phyloP scores from a whole-genome alignment of 2,113 vertebrate species.

The Pluvianellus socialis region DNA sequence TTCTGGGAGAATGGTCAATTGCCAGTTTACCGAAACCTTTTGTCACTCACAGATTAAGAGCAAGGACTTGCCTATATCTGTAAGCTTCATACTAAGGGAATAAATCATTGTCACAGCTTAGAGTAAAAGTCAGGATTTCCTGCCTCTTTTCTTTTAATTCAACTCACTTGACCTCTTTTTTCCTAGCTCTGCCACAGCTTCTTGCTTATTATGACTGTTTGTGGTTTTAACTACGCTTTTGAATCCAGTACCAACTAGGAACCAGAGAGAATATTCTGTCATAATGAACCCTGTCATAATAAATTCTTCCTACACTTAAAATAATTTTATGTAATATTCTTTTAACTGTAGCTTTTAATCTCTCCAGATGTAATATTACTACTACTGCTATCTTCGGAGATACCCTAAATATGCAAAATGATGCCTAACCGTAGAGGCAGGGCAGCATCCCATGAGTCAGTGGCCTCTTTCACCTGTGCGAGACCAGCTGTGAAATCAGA shows the following conservation, averaged over 20 bases:
- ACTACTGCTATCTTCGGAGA: not conserved
- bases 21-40: not conserved
- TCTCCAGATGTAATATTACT: not conserved
- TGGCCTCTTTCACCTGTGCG: not conserved
- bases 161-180: not conserved
- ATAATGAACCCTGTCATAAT: not conserved
- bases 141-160: not conserved
- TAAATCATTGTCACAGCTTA: not conserved
- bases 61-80: not conserved
- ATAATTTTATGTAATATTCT: not conserved
- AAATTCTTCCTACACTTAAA: not conserved
- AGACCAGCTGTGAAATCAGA: not conserved
- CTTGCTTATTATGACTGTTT: not conserved
- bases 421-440: not conserved
- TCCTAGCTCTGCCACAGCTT: not conserved
- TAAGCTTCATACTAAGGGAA: not conserved
- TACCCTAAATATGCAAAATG: not conserved
- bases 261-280: not conserved
- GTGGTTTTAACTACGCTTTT: not conserved
- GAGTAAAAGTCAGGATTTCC: not conserved
- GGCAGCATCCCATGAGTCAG: not conserved
- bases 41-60: not conserved
- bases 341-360: not conserved
- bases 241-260: not conserved
- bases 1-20: not conserved